phyloP scores from a whole-genome alignment of 2,113 vertebrate genomes.

The Notarius quadriscutis region DNA sequence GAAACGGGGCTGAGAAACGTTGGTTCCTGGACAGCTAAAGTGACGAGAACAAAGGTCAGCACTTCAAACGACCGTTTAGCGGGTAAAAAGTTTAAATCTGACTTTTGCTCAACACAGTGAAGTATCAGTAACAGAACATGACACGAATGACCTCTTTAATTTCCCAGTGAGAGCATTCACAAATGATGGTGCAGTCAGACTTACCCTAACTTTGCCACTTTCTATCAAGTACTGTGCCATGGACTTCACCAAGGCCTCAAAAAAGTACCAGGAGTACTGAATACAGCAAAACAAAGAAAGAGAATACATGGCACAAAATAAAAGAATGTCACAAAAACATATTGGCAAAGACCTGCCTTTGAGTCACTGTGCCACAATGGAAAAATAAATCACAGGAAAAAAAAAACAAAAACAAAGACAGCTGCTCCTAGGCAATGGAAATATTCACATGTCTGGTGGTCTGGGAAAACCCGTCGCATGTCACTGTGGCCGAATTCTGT shows the following conservation, averaged over 20 bases:
- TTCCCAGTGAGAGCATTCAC: neutral
- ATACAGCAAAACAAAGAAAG: conserved; percentile 51
- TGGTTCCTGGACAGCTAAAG: conserved; percentile 89
- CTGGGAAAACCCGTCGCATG: neutral
- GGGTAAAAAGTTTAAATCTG: neutral
- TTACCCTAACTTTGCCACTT: conserved; percentile 90
- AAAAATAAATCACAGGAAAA: neutral
- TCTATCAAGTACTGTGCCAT: conserved; percentile 97
- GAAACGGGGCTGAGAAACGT: conserved; percentile 92
- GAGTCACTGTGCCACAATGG: neutral
- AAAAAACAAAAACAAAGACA: neutral
- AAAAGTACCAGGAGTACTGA: conserved; percentile 99
- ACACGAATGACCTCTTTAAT: neutral
- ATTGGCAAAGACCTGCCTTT: neutral
- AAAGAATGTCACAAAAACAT: neutral
- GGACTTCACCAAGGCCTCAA: conserved; percentile 94
- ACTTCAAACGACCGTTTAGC: neutral
- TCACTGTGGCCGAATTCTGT: conserved; percentile 16
- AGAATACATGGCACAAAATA: neutral
- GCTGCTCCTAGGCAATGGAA: neutral
- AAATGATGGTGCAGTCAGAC: conserved; percentile 34
- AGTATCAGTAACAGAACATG: neutral
- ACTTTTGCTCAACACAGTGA: neutral
- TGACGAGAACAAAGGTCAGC: conserved; percentile 5
- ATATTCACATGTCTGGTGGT: conserved; percentile 9